Base-by-base conservation (phyloP, 1,140 invertebrate genomes). In the Zelostemma sp. region DNA sequence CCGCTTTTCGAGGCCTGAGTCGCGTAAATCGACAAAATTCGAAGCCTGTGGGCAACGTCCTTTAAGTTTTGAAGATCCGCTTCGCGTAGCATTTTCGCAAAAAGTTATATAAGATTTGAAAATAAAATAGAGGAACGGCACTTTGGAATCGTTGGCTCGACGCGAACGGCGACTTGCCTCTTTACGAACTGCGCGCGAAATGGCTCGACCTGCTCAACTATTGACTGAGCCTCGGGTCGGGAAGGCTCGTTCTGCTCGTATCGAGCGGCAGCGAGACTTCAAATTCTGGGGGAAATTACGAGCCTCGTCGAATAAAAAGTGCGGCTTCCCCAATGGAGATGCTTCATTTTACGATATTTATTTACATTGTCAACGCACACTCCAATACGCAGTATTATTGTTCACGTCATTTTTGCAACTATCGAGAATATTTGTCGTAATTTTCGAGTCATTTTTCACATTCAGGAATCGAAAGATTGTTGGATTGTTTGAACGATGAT, bases 41-140 rank as follows among this genome's bases (percentile, higher is more conserved):
- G 83, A 17, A 93, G 83, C 55, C 85, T 88, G 74, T 91, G 90
- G 15, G 92, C 92, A 68, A 89, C 85, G 74, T 92, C 90, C 55
- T 87, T 85, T 4, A 93, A 82, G 40, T 87, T 81, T 71, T 90
- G 73, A 33, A 80, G 51, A 16, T 82, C 76, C 35, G 57, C 73
- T 17, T 79, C 67, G 14, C 72, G 67, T 6, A 79, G 74, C 80
- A 84, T 83, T 54, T 63, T 64, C 43, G 21, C 51, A 12, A 53
- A n/a, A n/a, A n/a, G n/a, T 62, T 58, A 67, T 19, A 3, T 54
- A 5, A 15, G 59, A 11, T 51, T 58, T 50, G 47, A 45, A 67
- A 47, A 19, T 43, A 45, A 59, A 33, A 61, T 48, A 3, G 8
- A 43, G 43, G 49, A 59, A 60, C 31, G 47, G 43, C 25, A 70